phyloP scores from a whole-genome alignment of 2,797 vertebrate genomes.

The Chelonia mydas region DNA sequence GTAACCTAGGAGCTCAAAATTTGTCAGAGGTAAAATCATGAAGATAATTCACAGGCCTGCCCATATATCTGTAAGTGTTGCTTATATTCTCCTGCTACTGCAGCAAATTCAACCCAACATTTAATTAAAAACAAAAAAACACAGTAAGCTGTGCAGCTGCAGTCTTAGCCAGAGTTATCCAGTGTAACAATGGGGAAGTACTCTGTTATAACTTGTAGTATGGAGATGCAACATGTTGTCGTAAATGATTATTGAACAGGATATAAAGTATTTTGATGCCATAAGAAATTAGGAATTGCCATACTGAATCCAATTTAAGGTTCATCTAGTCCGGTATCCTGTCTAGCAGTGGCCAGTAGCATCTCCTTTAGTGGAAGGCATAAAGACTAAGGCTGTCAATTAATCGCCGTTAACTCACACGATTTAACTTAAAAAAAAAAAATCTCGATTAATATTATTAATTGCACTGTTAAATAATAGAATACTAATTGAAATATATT shows the following conservation, averaged over 20 bases:
- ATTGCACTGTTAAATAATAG: too few relatives aligned
- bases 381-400: background rate
- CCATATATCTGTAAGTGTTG: background rate
- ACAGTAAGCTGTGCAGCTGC: background rate
- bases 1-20: constrained; percentile 94
- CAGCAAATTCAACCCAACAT: constrained; percentile 2
- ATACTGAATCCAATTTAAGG: background rate
- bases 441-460: too few relatives aligned
- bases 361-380: background rate
- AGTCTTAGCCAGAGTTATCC: background rate
- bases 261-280: background rate
- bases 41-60: background rate
- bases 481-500: too few relatives aligned
- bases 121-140: background rate
- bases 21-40: constrained; percentile 89
- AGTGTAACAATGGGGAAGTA: background rate
- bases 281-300: background rate
- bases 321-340: background rate
- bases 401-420: too few relatives aligned
- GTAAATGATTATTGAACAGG: background rate
- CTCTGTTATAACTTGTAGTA: background rate
- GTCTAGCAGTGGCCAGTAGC: background rate
- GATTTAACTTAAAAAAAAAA: too few relatives aligned
- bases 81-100: background rate
- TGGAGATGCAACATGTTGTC: background rate